Evolutionary conservation across 2,113 vertebrate species (phyloP), one percentile per base, ranked within the genome.

Genomic region (Neomonachus schauinslandi): DNA sequence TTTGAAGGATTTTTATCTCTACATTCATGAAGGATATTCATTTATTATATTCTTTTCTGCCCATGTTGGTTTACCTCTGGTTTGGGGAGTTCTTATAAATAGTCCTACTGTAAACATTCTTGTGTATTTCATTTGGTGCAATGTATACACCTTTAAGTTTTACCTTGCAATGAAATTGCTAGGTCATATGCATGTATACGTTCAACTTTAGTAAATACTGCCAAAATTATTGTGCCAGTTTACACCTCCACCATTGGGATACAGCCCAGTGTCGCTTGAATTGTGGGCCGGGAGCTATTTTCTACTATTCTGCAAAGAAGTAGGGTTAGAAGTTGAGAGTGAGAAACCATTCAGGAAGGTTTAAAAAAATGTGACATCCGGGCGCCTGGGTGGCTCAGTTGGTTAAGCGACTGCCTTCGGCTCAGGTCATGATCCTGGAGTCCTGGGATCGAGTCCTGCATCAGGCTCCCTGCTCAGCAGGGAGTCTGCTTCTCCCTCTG

Each of bases 251-350:
- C 21, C 12, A 2, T 3, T 22, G 2, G 59, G 49, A 28, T 6
- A 2, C 10, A 19, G 69, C 11, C 4, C 46, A 46, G 28, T 15
- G 28, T 10, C 0, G 0, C 19, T 28, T 16, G 8, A 36, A 8
- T 4, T 11, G 19, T 42, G 94, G n/a, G 28, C 22, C 13, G 8
- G 1, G 67, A 79, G 82, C 21, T 28, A 5, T n/a, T 26, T 24
- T 51, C 53, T 8, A 10, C n/a, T 24, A 28, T n/a, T 31, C 21
- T 59, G 26, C 67, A 69, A 42, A 4, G 26, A 14, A 33, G 15
- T 6, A 26, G 8, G 51, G 42, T 13, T 22, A 31, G 76, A 61
- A 76, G 19, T 10, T 1, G 21, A 74, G 15, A 18, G 15, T 28
- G 21, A 36, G 12, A n/a, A 36, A 69, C 18, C 57, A 3, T 28